Percentiles rank a stretch among this genome's conserved stretches.
Evolutionary conservation across 2,888 invertebrate species (phyloP).

Genomic region (Girardia tigrina): DNA sequence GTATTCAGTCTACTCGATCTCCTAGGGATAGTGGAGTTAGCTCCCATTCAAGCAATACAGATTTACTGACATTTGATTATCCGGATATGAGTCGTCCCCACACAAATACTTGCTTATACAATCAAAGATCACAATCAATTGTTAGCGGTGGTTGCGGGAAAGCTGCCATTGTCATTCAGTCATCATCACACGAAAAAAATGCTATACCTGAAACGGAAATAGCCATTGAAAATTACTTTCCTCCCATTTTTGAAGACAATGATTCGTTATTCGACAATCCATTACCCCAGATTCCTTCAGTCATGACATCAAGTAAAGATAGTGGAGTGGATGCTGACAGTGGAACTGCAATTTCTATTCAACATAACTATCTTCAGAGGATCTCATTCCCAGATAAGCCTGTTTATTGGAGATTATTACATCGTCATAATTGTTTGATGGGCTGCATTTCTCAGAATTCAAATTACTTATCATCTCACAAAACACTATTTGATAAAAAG

Average conservation of each 20-base stretch:
- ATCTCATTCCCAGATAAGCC: conserved; percentile 5
- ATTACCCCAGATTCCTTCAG: background rate
- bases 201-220: background rate
- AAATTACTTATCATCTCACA: background rate
- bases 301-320: conserved; percentile 6
- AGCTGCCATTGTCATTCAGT: too few species aligned
- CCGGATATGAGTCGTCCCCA: too few species aligned
- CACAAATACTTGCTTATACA: too few species aligned
- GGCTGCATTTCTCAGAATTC: conserved; percentile 4
- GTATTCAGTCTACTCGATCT: too few species aligned
- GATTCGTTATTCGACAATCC: background rate
- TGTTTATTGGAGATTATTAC: conserved; percentile 13
- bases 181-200: too few species aligned
- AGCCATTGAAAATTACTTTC: background rate
- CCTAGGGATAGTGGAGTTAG: too few species aligned
- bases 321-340: conserved; percentile 17
- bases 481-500: background rate
- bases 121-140: too few species aligned
- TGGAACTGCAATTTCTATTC: background rate
- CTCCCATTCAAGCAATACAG: too few species aligned
- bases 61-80: too few species aligned
- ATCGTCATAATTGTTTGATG: conserved; percentile 20
- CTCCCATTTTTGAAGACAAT: conserved; percentile 23
- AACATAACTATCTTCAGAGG: background rate
- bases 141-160: too few species aligned